Conservation (phyloP, 2,113 vertebrate genomes). For the Gopherus flavomarginatus region DNA sequence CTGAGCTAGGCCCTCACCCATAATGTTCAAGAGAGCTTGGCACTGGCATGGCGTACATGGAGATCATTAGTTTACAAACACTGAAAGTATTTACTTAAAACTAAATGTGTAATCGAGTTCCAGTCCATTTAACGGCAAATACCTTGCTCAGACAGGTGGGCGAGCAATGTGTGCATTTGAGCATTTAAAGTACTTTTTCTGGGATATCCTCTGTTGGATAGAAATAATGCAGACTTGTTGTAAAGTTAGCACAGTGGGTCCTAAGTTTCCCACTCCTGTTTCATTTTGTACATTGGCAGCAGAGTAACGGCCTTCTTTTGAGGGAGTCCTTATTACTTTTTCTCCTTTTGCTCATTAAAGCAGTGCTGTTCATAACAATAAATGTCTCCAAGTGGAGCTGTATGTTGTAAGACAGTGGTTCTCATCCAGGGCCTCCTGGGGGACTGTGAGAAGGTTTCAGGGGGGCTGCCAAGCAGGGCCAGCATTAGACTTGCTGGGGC, state of each 20-base stretch:
- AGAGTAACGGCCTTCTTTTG: not conserved
- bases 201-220: not conserved
- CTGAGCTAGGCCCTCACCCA: not conserved
- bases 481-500: too few relatives aligned
- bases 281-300: not conserved
- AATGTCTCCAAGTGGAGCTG: not conserved
- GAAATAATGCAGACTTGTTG: not conserved
- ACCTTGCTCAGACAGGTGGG: rapidly evolving
- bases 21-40: not conserved
- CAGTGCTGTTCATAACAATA: not conserved
- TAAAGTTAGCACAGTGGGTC: rapidly evolving
- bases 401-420: not conserved
- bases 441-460: too few relatives aligned
- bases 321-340: rapidly evolving
- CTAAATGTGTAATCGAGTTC: not conserved
- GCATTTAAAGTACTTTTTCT: not conserved
- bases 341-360: not conserved
- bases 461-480: too few relatives aligned
- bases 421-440: too few relatives aligned
- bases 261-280: not conserved
- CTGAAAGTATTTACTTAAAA: not conserved
- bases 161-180: not conserved
- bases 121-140: not conserved
- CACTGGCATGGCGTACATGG: not conserved
- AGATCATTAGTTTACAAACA: not conserved